Evolutionary conservation across 2,888 invertebrate genomes (phyloP), one percentile per base, ranked within the genome.

Genomic region (Melieria crassipennis): DNA sequence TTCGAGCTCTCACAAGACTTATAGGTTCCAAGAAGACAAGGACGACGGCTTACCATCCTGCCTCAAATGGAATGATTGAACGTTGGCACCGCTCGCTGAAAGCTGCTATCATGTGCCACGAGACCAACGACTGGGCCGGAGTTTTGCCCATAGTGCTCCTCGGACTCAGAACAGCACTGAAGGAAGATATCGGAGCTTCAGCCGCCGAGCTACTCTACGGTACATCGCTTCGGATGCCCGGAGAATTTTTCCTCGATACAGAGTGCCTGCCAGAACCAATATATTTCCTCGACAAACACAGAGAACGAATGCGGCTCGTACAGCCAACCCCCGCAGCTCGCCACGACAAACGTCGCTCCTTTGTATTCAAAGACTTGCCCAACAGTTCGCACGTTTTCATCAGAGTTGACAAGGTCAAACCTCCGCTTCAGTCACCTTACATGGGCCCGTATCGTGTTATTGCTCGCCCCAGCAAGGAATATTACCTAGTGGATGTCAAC

Each of bases 21-120:
- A 64, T 64, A 10, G 47, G 64, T 16, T 16, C 16, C 16, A 16
- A 16, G 1, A 16, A 16, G 16, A 16, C 16, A 16, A 0, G 16
- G 16, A 60, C 55, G 42, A 42, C 55, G 0, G 52, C 52, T n/a
- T 55, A 16, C n/a, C 65, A 55, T 9, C 55, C 55, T 6, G 42
- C 56, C 55, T 56, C 56, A 50, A 56, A 43, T 65, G 65, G 13
- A n/a, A 65, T 65, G 46, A 45, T 65, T n/a, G 56, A 46, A 5
- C 65, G 56, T 7, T 65, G 65, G 55, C 65, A 56, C 13, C 55
- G 43, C 11, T 60, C 60, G 9, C 60, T 60, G 4, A 60, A 60
- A 10, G 60, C 60, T 16, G 16, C 16, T 16, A 16, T 16, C 16
- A 16, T 16, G 16, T 16, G 16, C 16, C 16, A 16, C 16, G 16